Conservation (phyloP, 2,888 invertebrate species). For the Pharmacophagus antenor region DNA sequence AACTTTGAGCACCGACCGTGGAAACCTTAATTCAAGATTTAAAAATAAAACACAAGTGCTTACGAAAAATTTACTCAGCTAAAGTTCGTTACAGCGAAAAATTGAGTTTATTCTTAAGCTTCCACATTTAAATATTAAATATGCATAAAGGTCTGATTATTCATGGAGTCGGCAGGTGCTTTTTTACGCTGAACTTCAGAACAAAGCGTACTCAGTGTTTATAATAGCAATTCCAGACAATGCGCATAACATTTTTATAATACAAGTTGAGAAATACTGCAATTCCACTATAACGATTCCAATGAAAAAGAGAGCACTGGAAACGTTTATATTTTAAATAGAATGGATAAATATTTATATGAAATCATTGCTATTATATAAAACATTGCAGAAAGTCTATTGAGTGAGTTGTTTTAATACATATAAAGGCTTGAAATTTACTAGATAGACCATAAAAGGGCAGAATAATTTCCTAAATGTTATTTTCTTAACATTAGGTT, state of each 20-base stretch:
- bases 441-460: too few relatives aligned
- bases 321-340: conserved; percentile 9
- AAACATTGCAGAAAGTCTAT: too few relatives aligned
- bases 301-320: conserved; percentile 8
- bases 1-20: too few relatives aligned
- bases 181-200: conserved; percentile 8
- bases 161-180: conserved; percentile 5
- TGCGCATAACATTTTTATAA: conserved; percentile 14
- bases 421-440: too few relatives aligned
- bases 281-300: conserved; percentile 2
- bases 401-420: too few relatives aligned
- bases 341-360: background rate
- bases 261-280: conserved; percentile 6
- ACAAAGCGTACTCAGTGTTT: conserved; percentile 12
- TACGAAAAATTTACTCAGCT: too few relatives aligned
- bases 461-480: too few relatives aligned
- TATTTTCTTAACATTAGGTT: too few relatives aligned
- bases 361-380: background rate
- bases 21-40: too few relatives aligned
- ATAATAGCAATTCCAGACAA: conserved; percentile 16
- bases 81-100: too few relatives aligned
- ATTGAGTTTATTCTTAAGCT: background rate
- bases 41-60: too few relatives aligned
- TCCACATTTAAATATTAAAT: background rate
- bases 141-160: background rate